These are phyloP conservation scores for Tilapia sparmanii DNA, from an alignment of 2,113 vertebrate genomes.

Conservation along the genomic window DNA sequence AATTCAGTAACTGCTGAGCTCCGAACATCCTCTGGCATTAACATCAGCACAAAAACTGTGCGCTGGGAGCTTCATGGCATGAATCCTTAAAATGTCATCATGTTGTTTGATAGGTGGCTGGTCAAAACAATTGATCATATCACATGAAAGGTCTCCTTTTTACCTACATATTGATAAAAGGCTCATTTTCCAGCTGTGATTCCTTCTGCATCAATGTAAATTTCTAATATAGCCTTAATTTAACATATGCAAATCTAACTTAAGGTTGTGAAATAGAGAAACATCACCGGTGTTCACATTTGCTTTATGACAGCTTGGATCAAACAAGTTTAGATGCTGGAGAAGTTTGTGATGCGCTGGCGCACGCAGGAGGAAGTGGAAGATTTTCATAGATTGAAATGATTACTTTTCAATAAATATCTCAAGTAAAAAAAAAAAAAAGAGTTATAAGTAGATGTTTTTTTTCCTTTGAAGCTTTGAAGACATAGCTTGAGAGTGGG, in stretches of 20 bases:
- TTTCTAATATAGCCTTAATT: neutral
- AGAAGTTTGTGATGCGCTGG: rapidly evolving
- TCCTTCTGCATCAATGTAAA: neutral
- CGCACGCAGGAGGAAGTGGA: neutral
- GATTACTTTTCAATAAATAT: neutral
- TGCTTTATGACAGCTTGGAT: neutral
- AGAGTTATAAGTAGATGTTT: neutral
- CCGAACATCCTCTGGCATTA: neutral
- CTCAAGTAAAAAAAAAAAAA: neutral
- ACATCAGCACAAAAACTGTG: neutral
- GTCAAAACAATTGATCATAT: neutral
- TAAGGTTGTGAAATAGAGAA: neutral
- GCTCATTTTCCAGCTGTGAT: neutral
- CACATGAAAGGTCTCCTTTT: neutral
- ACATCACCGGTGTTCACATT: neutral
- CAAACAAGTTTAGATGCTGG: neutral
- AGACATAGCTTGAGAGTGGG: neutral
- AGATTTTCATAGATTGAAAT: neutral
- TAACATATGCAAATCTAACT: neutral
- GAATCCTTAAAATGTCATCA: neutral
- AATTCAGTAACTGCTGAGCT: neutral
- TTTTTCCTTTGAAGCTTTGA: neutral
- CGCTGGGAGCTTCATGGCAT: neutral
- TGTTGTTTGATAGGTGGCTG: neutral
- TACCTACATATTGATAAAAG: neutral